Conservation (phyloP, 1,140 invertebrate genomes). For the Drosophila sp. region DNA sequence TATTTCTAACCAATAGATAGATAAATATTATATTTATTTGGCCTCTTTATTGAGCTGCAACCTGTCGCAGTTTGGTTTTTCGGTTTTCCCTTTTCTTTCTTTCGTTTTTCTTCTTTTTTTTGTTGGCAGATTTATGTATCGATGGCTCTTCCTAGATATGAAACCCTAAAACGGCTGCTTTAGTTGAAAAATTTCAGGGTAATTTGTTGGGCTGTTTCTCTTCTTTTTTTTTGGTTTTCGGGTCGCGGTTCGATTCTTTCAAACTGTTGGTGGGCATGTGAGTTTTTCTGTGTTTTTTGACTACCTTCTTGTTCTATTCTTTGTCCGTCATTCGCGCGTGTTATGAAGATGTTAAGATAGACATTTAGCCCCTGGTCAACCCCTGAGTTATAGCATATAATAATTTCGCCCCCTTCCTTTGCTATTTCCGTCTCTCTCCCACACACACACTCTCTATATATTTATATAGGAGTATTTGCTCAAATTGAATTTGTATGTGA, state of each 20-base stretch:
- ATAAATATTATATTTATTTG: conserved; percentile 75
- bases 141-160: conserved; percentile 54
- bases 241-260: conserved; percentile 27
- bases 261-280: conserved; percentile 74
- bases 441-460: background rate
- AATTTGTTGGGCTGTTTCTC: conserved; percentile 66
- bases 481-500: conserved; percentile 46
- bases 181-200: conserved; percentile 68
- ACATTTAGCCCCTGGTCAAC: conserved; percentile 33
- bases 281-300: conserved; percentile 15
- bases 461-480: conserved; percentile 35
- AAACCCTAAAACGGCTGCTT: conserved; percentile 26
- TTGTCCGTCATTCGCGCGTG: conserved; percentile 66
- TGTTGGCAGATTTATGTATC: conserved; percentile 73
- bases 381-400: conserved; percentile 47
- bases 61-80: conserved; percentile 60
- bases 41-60: conserved; percentile 79
- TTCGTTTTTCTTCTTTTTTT: conserved; percentile 9
- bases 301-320: background rate
- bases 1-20: conserved; percentile 33
- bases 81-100: conserved; percentile 30
- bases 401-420: background rate
- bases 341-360: conserved; percentile 76
- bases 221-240: conserved; percentile 32
- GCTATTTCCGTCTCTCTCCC: too few relatives aligned